Evolutionary conservation across 2,888 invertebrate species (phyloP).

Genomic region (Lampropteryx suffumata): DNA sequence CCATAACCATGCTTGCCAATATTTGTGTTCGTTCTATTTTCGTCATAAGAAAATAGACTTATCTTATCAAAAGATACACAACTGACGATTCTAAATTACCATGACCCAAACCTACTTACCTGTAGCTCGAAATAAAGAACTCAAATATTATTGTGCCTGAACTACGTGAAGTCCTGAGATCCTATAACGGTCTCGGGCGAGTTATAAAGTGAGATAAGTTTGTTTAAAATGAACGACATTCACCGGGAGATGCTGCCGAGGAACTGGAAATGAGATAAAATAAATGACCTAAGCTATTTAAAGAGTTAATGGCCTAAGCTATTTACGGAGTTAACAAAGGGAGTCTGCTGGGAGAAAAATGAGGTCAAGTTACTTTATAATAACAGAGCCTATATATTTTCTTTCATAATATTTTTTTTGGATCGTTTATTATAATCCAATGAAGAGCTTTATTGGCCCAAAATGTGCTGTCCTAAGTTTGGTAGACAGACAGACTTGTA

Average conservation of each 20-base stretch:
- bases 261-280: slow-evolving; percentile 40
- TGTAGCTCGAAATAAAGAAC: slow-evolving; percentile 44
- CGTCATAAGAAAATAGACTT: slow-evolving; percentile 10
- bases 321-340: slow-evolving; percentile 29
- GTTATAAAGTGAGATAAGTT: slow-evolving; percentile 50
- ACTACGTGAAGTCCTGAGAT: slow-evolving; percentile 50
- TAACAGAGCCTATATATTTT: too few species aligned
- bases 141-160: slow-evolving; percentile 37
- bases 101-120: slow-evolving; percentile 39
- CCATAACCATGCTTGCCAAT: neutral
- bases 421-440: too few species aligned
- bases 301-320: slow-evolving; percentile 19
- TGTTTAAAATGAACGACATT: slow-evolving; percentile 51
- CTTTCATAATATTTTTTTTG: neutral
- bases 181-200: slow-evolving; percentile 45
- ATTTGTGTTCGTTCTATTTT: neutral
- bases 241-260: slow-evolving; percentile 36
- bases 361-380: slow-evolving; percentile 4
- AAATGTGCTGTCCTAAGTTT: too few species aligned
- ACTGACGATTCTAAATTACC: slow-evolving; percentile 24
- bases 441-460: too few species aligned
- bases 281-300: slow-evolving; percentile 31
- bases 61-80: slow-evolving; percentile 29
- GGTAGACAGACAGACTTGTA: too few species aligned
- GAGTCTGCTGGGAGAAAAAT: slow-evolving; percentile 10